Base-by-base conservation (phyloP, 2,797 vertebrate genomes). In the Scolopax bukidnonensis region DNA sequence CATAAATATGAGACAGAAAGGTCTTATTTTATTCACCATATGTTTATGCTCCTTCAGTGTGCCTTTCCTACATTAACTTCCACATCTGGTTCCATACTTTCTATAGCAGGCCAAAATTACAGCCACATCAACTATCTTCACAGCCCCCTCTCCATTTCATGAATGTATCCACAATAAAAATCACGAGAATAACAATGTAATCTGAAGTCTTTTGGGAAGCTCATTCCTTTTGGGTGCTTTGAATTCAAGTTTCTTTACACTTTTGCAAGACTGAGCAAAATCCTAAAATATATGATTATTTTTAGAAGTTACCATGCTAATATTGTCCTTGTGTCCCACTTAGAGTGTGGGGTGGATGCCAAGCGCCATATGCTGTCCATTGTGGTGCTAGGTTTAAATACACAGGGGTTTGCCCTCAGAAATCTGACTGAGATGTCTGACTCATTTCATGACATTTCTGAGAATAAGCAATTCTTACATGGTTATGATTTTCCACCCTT, bases 1-100 rank as follows among this genome's bases (percentile, higher is more conserved):
- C 93, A 90, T 92, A 95, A 93, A 95, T 92, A 92, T 57, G 64
- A 96, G 90, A 84, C 68, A 96, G 93, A 96, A 96, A 95, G 89
- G 64, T 87, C 90, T 94, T 95, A 78, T 86, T 96, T 97, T 96
- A 96, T 90, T 93, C 16, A 4, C 92, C 92, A 96, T 96, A 93
- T 96, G 95, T 93, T 96, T 96, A 90, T 94, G 84, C 74, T 95
- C 64, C 70, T 84, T 87, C 70, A 87, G 12, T 36, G 64, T 80
- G 92, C 51, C 71, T 89, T 81, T 93, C 81, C 71, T 90, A 89
- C 74, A 87, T 92, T 90, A 94, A 89, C 67, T 89, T 95, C n/a
- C 51, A 96, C 93, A 95, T 96, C 92, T 96, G 95, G 84, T 94
- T 90, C 84, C 56, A 64, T 70, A 74, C 51, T 89, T 93, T 74